Evolutionary conservation across 1,140 invertebrate genomes (phyloP).

Genomic region (Drosophila obscura): DNA sequence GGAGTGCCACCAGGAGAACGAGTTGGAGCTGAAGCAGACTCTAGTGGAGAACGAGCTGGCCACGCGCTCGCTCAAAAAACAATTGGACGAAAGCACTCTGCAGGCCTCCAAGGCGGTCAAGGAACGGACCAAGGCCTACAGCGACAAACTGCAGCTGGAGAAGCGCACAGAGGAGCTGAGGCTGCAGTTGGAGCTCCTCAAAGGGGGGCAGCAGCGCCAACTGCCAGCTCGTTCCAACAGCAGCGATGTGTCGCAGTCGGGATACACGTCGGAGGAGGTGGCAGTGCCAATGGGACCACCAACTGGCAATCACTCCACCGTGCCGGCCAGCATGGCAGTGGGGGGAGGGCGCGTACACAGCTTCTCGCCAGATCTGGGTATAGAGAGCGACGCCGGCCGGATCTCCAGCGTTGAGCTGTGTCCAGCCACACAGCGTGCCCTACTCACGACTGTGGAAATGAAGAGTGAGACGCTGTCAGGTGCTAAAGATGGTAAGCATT

Average conservation of each 20-base stretch:
- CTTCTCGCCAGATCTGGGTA: conserved; percentile 89
- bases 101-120: conserved; percentile 86
- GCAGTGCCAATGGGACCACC: conserved; percentile 32
- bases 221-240: conserved; percentile 36
- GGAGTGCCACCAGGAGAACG: conserved; percentile 79
- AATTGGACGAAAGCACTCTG: conserved; percentile 75
- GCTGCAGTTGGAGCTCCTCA: conserved; percentile 43
- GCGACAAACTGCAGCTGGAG: conserved; percentile 85
- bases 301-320: neutral
- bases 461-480: conserved; percentile 6
- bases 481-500: conserved; percentile 49
- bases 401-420: conserved; percentile 85
- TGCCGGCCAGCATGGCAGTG: conserved; percentile 33
- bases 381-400: conserved; percentile 88
- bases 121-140: conserved; percentile 87
- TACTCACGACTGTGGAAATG: conserved; percentile 74
- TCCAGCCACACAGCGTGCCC: conserved; percentile 53
- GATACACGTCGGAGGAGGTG: conserved; percentile 81
- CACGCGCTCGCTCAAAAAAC: conserved; percentile 68
- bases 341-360: conserved; percentile 83
- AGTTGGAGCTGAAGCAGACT: conserved; percentile 74
- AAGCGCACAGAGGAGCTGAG: conserved; percentile 83
- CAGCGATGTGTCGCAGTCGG: conserved; percentile 74
- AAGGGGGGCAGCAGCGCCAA: conserved; percentile 32
- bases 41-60: conserved; percentile 74